Base-by-base conservation (phyloP, 2,888 invertebrate genomes). In the Drosophila helvetica region DNA sequence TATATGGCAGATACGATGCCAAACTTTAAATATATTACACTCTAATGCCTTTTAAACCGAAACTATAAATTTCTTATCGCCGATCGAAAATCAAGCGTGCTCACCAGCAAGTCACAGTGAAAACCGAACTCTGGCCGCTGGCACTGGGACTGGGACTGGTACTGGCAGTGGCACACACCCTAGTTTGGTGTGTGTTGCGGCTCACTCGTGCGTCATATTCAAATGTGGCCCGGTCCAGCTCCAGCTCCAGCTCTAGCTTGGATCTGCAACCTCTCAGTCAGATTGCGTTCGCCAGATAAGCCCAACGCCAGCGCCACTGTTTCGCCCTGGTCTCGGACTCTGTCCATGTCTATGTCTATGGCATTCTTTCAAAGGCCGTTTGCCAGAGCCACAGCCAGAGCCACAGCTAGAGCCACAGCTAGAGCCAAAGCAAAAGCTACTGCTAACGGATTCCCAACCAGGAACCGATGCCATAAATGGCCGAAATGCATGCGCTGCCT, bases 11-110 rank as follows among this genome's bases (percentile, higher is more conserved):
- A 78, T 81, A 85, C 80, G 65, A 69, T 78, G 78, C 65, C 82
- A 69, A 71, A 74, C 79, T 87, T 74, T 62, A 89, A 89, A 83
- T 83, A 83, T 83, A 83, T 83, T 83, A 89, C 89, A 80, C 88
- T 83, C 83, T 87, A 83, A 83, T 89, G 89, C 88, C 89, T 83
- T 83, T 83, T 82, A 83, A 87, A 85, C 88, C 86, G 83, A 89
- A 83, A 83, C 83, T 83, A 83, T 83, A 83, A 83, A 83, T 83
- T 83, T 87, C 89, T 83, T 83, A 83, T 83, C 83, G 88, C 77
- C 77, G 79, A 83, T 89, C 83, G 88, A 83, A 83, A 70, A 83
- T 83, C 83, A 87, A 82, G 86, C 82, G 83, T 82, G 81, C 89
- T 89, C 80, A 88, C 76, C 86, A 85, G 6, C 84, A 87, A 74